Percentiles rank a stretch among this genome's conserved stretches.
Evolutionary conservation across 2,113 vertebrate genomes (phyloP).

Genomic region (Rafetus swinhoei): DNA sequence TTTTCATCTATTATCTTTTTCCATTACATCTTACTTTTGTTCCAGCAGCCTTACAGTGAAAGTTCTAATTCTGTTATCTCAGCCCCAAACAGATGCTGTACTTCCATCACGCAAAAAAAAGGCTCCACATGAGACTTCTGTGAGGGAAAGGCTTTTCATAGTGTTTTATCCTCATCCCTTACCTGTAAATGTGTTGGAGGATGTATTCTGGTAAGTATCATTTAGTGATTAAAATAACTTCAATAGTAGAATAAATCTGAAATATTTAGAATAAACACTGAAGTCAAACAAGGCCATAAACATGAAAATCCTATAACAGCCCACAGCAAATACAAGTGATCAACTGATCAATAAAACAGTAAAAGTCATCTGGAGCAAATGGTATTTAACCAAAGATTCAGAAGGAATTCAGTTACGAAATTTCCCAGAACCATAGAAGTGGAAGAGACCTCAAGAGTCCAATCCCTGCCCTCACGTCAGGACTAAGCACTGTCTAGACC

Average conservation of each 20-base stretch:
- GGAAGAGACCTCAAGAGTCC: too few species aligned
- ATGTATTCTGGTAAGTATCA: slow-evolving; percentile 91
- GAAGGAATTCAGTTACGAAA: neutral
- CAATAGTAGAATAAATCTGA: neutral
- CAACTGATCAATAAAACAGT: neutral
- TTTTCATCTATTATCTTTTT: neutral
- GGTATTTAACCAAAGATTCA: neutral
- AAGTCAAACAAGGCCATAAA: neutral
- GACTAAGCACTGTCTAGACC: too few species aligned
- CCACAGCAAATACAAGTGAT: neutral
- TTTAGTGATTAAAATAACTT: neutral
- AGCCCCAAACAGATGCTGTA: slow-evolving; percentile 89
- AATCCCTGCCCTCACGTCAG: too few species aligned
- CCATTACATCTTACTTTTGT: neutral
- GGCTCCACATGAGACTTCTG: slow-evolving; percentile 84
- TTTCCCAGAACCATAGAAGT: too few species aligned
- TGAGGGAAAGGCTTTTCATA: slow-evolving; percentile 94
- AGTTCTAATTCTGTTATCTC: slow-evolving; percentile 74
- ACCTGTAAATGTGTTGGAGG: slow-evolving; percentile 90
- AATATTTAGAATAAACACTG: neutral
- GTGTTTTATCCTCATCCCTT: slow-evolving; percentile 94
- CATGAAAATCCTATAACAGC: neutral
- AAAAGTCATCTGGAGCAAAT: neutral
- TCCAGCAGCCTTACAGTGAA: slow-evolving; percentile 75
- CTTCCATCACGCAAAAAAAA: slow-evolving; percentile 92